A percentile compares a stretch with the other conserved stretches of the same genome.
Conservation (phyloP, 2,888 invertebrate species). For the Dryomyza anilis region DNA sequence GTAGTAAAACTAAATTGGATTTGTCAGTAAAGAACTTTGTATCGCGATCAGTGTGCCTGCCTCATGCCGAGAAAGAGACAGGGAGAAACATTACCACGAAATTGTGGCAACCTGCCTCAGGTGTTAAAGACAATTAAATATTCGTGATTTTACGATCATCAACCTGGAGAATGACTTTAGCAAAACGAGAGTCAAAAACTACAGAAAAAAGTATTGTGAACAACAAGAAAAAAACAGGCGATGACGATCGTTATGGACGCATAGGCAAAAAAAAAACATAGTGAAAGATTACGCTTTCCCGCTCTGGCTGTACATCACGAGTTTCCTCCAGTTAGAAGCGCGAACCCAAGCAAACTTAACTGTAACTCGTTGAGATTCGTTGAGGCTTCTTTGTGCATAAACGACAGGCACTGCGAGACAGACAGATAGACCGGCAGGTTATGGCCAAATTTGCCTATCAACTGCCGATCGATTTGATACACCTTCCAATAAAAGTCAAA, state of each 20-base stretch:
- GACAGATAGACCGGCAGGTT: slow-evolving; percentile 46
- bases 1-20: not conserved
- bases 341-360: slow-evolving; percentile 27
- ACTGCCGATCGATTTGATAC: slow-evolving; percentile 49
- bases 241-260: slow-evolving; percentile 20
- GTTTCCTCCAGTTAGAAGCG: slow-evolving; percentile 36
- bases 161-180: slow-evolving; percentile 47
- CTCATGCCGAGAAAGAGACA: no score
- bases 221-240: slow-evolving; percentile 17
- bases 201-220: slow-evolving; percentile 14
- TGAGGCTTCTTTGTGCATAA: slow-evolving; percentile 12
- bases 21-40: not conserved
- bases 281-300: not conserved
- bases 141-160: slow-evolving; percentile 62
- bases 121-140: slow-evolving; percentile 62
- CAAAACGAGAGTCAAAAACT: slow-evolving; percentile 32
- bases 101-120: slow-evolving; percentile 50
- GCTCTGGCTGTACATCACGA: slow-evolving; percentile 48
- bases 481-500: slow-evolving; percentile 14
- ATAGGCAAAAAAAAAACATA: slow-evolving; percentile 40
- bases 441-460: slow-evolving; percentile 55
- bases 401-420: slow-evolving; percentile 8
- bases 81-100: not conserved
- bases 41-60: not conserved
- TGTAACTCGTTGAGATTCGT: slow-evolving; percentile 18